These are phyloP conservation scores for Petrolisthes manimaculis DNA, from an alignment of 2,888 invertebrate genomes.

Conservation along the genomic window DNA sequence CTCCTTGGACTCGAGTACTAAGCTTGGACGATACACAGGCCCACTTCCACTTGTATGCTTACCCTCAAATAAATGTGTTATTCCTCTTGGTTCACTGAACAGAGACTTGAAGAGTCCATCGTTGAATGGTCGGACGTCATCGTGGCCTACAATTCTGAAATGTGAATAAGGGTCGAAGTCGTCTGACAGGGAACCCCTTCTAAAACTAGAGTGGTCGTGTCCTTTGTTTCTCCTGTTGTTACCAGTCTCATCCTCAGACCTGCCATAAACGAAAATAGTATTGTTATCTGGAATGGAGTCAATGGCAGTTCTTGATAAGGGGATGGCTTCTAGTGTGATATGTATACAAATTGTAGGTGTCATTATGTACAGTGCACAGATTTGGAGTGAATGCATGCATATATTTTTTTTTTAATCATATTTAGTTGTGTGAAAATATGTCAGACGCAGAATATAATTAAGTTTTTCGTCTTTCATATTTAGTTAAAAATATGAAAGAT, in stretches of 20 bases:
- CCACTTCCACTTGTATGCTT: too few species aligned
- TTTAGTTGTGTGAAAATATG: too few species aligned
- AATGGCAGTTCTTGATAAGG: not conserved
- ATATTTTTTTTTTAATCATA: too few species aligned
- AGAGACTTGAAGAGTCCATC: slow-evolving; percentile 4
- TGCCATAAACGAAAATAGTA: not conserved
- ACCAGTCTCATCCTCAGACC: not conserved
- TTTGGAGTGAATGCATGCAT: too few species aligned
- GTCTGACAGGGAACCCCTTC: not conserved
- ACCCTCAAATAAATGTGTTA: not conserved
- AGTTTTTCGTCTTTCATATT: too few species aligned
- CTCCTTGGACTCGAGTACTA: too few species aligned
- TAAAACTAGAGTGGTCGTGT: not conserved
- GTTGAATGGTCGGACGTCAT: slow-evolving; percentile 12
- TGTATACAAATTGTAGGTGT: too few species aligned
- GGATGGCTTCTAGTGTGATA: not conserved
- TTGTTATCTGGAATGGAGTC: not conserved
- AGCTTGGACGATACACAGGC: too few species aligned
- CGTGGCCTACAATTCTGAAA: slow-evolving; percentile 13
- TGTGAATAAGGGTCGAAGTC: slow-evolving; percentile 21
- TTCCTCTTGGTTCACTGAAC: slow-evolving; percentile 7
- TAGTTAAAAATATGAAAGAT: too few species aligned
- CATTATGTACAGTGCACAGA: too few species aligned
- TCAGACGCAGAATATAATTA: too few species aligned
- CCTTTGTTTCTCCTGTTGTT: not conserved